Base-by-base conservation (phyloP, 2,797 vertebrate species). In the Enteromius unitaeniatus region DNA sequence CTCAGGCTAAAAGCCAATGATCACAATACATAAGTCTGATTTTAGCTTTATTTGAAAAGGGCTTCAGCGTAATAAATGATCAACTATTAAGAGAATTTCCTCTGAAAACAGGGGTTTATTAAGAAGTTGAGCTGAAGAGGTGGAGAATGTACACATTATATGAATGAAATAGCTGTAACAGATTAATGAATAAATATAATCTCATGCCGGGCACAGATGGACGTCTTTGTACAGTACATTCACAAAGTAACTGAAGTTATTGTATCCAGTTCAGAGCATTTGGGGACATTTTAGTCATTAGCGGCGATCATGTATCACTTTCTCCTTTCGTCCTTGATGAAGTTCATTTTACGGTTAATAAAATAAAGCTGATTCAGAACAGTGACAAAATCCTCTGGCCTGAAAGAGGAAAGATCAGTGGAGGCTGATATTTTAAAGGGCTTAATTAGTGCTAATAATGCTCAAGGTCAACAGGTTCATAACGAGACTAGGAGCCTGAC, bases 351-450 rank as follows among this genome's bases (percentile, higher is more conserved):
- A 89, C 88, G 85, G 85, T 91, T 92, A 92, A 91, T 94, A 88
- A 91, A 92, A 86, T 84, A 47, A 83, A 89, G 82, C 86, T 87
- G 85, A 85, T 88, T 91, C 91, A 87, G 85, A 90, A 83, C 85
- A 62, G 90, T 64, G 92, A 92, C 91, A 87, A 90, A 94, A 93
- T 91, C 90, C 90, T 89, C 86, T 89, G 85, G 79, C 89, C 85
- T 88, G 77, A 82, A 90, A 88, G 82, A 77, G 79, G 62, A 87
- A 89, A 87, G 88, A 91, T 91, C 86, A 88, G 45, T 74, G 26
- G 45, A 87, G 70, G 80, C 87, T 89, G 70, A 85, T 84, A 90
- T 82, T 83, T 80, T 7, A 86, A 90, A 89, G 75, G 84, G 86
- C 85, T 91, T 91, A 78, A 81, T 73, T 15, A 40, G 11, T 86